phyloP scores from a whole-genome alignment of 2,797 vertebrate species.

The Australoheros facetus region DNA sequence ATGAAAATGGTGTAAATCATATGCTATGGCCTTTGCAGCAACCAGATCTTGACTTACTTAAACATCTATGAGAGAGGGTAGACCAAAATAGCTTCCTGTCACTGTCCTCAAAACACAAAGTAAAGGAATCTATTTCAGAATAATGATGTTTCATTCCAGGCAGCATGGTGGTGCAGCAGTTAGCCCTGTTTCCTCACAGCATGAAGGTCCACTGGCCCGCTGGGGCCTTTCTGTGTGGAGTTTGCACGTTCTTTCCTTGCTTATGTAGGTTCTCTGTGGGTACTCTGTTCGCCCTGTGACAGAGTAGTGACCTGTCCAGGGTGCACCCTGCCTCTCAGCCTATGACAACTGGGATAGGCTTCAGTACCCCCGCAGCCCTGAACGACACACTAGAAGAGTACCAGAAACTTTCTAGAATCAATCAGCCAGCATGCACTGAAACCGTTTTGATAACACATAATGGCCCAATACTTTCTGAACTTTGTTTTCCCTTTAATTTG shows the following conservation, averaged over 20 bases:
- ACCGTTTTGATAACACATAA: not conserved
- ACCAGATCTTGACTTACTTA: not conserved
- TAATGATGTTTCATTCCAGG: not conserved
- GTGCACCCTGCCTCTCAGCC: not conserved
- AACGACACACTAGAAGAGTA: not conserved
- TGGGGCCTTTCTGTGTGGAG: too few species aligned
- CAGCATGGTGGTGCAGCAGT: not conserved
- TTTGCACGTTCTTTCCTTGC: too few species aligned
- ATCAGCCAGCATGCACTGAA: not conserved
- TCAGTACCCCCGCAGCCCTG: too few species aligned
- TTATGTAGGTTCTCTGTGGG: too few species aligned
- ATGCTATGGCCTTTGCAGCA: too few species aligned
- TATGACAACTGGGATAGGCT: not conserved
- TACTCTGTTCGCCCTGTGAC: too few species aligned
- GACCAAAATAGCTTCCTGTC: too few species aligned
- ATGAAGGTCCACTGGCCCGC: too few species aligned
- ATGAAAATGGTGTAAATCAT: too few species aligned
- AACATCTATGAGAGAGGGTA: not conserved
- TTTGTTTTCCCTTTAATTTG: not conserved
- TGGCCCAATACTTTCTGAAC: not conserved
- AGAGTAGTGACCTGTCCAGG: too few species aligned
- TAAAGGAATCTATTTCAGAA: not conserved
- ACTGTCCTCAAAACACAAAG: not conserved
- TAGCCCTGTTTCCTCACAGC: not conserved
- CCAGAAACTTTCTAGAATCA: not conserved